Conservation (phyloP, 2,888 invertebrate genomes). For the Amblyjoppa proteus region DNA sequence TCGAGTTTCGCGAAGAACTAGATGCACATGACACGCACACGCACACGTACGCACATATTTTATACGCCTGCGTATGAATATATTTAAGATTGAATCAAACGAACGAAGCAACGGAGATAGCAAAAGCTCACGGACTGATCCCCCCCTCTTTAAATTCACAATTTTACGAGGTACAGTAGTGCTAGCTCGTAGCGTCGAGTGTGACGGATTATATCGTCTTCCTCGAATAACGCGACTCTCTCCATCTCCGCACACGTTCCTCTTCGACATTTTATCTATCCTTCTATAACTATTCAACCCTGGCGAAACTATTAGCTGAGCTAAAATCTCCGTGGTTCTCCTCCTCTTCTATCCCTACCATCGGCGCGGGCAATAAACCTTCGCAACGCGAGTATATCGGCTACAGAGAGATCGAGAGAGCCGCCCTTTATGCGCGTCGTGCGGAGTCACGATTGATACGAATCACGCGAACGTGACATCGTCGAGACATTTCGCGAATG, state of each 20-base stretch:
- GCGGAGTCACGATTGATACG: conserved; percentile 66
- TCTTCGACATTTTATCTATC: conserved; percentile 11
- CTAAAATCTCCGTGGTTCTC: conserved; percentile 36
- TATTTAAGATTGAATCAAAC: conserved; percentile 61
- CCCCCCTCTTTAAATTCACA: conserved; percentile 65
- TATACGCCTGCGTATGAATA: background rate
- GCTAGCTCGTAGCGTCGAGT: conserved; percentile 19
- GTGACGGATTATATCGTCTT: conserved; percentile 37
- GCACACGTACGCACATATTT: background rate
- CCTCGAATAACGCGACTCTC: conserved; percentile 54
- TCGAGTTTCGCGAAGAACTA: conserved; percentile 48
- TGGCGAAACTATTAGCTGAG: conserved; percentile 53
- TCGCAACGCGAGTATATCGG: conserved; percentile 1
- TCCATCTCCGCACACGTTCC: conserved; percentile 4
- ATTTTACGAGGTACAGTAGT: conserved; percentile 57
- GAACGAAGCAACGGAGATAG: conserved; percentile 47
- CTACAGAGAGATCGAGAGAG: background rate
- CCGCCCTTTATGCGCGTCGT: conserved; percentile 31
- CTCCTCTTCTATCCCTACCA: background rate
- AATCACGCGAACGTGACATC: conserved; percentile 64
- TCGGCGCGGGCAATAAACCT: conserved; percentile 41
- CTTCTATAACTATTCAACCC: background rate
- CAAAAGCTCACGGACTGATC: conserved; percentile 57
- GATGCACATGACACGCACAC: background rate
- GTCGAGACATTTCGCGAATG: conserved; percentile 37